Base-by-base conservation (phyloP, 2,113 vertebrate genomes). In the Sapayoa aenigma region DNA sequence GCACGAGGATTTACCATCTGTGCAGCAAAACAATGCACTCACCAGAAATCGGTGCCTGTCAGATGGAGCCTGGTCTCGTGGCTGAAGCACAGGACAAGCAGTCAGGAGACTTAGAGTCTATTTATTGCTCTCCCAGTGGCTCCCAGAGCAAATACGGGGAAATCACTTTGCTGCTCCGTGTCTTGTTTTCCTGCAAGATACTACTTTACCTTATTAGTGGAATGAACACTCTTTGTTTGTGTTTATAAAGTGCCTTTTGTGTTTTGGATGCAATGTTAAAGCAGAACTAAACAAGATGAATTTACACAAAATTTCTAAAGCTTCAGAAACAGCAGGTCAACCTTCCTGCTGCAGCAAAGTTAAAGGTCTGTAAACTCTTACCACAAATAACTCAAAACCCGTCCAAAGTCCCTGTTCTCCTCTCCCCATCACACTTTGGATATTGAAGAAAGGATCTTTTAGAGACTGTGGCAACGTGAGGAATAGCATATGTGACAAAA, bases 41-140 rank as follows among this genome's bases (percentile, higher is more conserved):
- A 27, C 59, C 92, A 53, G 82, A 9, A 20, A 33, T 3, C 92
- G 27, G 75, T 7, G 63, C 28, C 89, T 58, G 94, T 58, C 95
- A 92, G 86, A 93, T 18, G 88, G 22, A 90, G 95, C 56, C 41
- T 9, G 31, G 84, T 76, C 96, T 90, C 86, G 83, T 94, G 93
- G 94, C 88, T 87, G 63, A 28, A 58, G 94, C 95, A 92, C 92
- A 95, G 94, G 92, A 97, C 92, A 62, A 60, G 93, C 92, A 92
- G 88, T 92, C 95, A 94, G 93, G 88, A 96, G 94, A 89, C 84
- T 89, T 28, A 59, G 73, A 82, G 90, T 93, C 93, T 95, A 94
- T 94, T 97, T 93, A 94, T 96, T 91, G 92, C 88, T 89, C 85
- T 86, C 47, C 62, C 7, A 22, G 67, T 55, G 84, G 39, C 78